Percentiles rank a stretch among this genome's conserved stretches.
Conservation (phyloP, 2,888 invertebrate species). For the Protonemura montana region DNA sequence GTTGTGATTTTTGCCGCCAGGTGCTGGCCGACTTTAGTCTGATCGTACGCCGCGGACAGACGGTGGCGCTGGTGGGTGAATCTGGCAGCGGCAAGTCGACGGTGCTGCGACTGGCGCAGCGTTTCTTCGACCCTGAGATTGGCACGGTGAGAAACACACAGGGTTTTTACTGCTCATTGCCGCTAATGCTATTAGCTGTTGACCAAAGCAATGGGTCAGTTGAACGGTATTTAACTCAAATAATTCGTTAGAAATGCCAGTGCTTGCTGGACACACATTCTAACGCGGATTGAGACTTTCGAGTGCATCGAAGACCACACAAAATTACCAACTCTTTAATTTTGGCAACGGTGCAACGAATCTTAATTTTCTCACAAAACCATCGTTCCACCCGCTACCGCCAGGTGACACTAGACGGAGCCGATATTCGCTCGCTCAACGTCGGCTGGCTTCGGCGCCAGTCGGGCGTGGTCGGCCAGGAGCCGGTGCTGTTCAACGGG, state of each 20-base stretch:
- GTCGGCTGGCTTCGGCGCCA: conserved; percentile 43
- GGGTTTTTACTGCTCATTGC: too few relatives aligned
- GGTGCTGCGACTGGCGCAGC: conserved; percentile 60
- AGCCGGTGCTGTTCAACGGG: conserved; percentile 64
- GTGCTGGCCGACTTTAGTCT: conserved; percentile 58
- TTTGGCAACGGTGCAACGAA: too few relatives aligned
- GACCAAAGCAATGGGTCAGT: too few relatives aligned
- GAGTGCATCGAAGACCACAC: too few relatives aligned
- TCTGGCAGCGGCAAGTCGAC: conserved; percentile 62
- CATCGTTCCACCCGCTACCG: not conserved
- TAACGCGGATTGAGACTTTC: too few relatives aligned
- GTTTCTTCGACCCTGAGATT: conserved; percentile 61
- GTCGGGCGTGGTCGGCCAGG: conserved; percentile 58
- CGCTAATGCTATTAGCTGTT: too few relatives aligned
- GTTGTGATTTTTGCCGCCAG: not conserved
- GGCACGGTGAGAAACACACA: conserved; percentile 57
- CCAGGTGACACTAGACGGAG: conserved; percentile 53
- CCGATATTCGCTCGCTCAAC: conserved; percentile 42
- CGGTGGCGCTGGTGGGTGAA: conserved; percentile 55
- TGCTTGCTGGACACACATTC: too few relatives aligned
- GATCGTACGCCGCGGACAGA: conserved; percentile 52
- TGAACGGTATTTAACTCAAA: too few relatives aligned
- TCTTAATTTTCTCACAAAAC: too few relatives aligned
- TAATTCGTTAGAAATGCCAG: too few relatives aligned
- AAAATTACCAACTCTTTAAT: too few relatives aligned